phyloP scores from a whole-genome alignment of 2,888 invertebrate genomes.

The Pristionchus entomophagus region DNA sequence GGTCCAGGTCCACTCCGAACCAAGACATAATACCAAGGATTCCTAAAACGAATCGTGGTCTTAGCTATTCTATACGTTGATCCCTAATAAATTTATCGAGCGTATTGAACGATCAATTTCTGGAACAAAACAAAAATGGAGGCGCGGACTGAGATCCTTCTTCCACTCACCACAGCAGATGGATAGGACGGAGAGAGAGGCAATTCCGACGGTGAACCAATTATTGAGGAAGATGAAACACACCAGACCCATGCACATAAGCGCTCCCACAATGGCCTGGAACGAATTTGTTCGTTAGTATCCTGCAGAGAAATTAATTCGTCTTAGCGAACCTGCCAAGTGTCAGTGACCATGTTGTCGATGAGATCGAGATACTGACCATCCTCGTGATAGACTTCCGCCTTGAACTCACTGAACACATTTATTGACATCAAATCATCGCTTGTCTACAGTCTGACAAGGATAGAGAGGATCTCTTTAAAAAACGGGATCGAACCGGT shows the following conservation, averaged over 20 bases:
- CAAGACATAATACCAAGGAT: constrained; percentile 67
- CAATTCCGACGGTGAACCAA: constrained; percentile 64
- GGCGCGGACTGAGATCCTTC: not conserved
- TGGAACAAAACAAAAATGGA: not conserved
- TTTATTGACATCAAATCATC: not conserved
- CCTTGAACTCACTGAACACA: constrained; percentile 61
- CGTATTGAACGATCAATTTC: not conserved
- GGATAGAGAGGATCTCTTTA: too few species aligned
- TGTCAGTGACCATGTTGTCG: constrained; percentile 75
- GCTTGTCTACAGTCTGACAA: too few species aligned
- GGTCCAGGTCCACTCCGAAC: constrained; percentile 67
- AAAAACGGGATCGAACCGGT: too few species aligned
- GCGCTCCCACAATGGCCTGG: constrained; percentile 64
- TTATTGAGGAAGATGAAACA: constrained; percentile 70
- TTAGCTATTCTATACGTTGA: not conserved
- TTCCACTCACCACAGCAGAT: constrained; percentile 51
- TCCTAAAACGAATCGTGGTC: constrained; percentile 49
- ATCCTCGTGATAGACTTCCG: constrained; percentile 72
- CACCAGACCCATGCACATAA: constrained; percentile 68
- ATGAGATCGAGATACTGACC: constrained; percentile 73
- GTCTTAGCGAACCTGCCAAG: constrained; percentile 64
- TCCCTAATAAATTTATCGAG: not conserved
- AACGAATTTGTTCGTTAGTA: not conserved
- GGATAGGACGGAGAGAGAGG: constrained; percentile 57
- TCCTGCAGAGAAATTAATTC: not conserved